Evolutionary conservation across 2,113 vertebrate species (phyloP).

Genomic region (Emydocephalus ijimae): DNA sequence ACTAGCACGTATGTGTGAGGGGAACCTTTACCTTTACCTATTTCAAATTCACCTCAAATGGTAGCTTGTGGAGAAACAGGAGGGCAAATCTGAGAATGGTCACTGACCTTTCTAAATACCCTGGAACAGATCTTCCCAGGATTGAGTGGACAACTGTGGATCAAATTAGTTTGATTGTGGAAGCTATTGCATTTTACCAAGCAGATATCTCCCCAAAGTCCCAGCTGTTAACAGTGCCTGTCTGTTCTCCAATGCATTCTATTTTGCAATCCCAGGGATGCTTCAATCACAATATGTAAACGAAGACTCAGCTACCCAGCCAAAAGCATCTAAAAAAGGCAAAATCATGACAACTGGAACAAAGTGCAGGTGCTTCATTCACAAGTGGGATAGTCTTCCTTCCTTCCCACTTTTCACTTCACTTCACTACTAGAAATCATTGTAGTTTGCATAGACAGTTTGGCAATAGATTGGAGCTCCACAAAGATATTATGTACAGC

Average conservation of each 20-base stretch:
- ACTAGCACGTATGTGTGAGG: too few relatives aligned
- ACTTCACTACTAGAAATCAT: background rate
- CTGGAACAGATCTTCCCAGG: background rate
- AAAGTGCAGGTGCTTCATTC: background rate
- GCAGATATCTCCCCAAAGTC: background rate
- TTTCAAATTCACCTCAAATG: background rate
- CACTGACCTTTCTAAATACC: background rate
- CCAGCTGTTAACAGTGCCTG: background rate
- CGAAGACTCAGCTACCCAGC: background rate
- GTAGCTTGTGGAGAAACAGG: background rate
- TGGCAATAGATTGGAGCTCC: background rate
- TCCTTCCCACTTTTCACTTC: background rate
- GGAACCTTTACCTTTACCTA: too few relatives aligned
- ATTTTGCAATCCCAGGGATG: background rate
- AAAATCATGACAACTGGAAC: background rate
- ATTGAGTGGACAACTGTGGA: too few relatives aligned
- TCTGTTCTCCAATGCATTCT: background rate
- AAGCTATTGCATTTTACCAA: background rate
- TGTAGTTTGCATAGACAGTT: background rate
- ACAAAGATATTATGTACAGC: conserved; percentile 3
- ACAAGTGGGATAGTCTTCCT: background rate
- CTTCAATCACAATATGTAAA: background rate
- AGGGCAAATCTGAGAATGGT: background rate
- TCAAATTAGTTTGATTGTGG: background rate
- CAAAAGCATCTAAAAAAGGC: background rate